Evolutionary conservation across 2,888 invertebrate species (phyloP).

Genomic region (Herminia tarsipennalis): DNA sequence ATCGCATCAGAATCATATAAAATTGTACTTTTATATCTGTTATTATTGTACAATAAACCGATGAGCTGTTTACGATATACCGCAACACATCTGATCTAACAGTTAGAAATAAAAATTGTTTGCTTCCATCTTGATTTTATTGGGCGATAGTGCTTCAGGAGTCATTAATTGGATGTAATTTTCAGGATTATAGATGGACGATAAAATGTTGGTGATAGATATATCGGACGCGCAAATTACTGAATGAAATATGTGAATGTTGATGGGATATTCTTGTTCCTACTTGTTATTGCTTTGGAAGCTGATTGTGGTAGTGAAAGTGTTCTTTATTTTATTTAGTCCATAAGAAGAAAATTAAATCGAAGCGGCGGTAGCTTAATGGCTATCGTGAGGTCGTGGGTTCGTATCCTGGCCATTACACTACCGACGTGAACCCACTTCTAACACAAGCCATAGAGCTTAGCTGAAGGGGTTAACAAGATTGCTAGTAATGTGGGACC

Average conservation of each 20-base stretch:
- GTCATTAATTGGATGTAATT: constrained; percentile 27
- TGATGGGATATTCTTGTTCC: background rate
- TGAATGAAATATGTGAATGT: background rate
- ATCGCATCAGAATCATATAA: constrained; percentile 72
- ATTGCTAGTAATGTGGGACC: too few relatives aligned
- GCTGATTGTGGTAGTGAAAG: too few relatives aligned
- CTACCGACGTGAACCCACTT: too few relatives aligned
- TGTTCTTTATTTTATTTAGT: too few relatives aligned
- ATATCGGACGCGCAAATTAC: too few relatives aligned
- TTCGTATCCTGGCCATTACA: too few relatives aligned
- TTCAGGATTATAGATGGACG: constrained; percentile 1
- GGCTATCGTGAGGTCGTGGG: too few relatives aligned
- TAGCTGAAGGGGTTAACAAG: too few relatives aligned
- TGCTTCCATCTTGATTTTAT: constrained; percentile 21
- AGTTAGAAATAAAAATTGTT: constrained; percentile 39
- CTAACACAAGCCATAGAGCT: too few relatives aligned
- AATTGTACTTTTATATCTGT: constrained; percentile 72
- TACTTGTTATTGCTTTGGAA: too few relatives aligned
- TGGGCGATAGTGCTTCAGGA: constrained; percentile 1
- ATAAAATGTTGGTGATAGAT: background rate
- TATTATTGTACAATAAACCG: constrained; percentile 75
- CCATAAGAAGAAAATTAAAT: too few relatives aligned
- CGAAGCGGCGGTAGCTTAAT: too few relatives aligned
- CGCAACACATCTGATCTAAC: constrained; percentile 56
- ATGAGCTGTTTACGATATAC: constrained; percentile 23